Conservation (phyloP, 2,797 vertebrate genomes). For the Steatocranus sp. region DNA sequence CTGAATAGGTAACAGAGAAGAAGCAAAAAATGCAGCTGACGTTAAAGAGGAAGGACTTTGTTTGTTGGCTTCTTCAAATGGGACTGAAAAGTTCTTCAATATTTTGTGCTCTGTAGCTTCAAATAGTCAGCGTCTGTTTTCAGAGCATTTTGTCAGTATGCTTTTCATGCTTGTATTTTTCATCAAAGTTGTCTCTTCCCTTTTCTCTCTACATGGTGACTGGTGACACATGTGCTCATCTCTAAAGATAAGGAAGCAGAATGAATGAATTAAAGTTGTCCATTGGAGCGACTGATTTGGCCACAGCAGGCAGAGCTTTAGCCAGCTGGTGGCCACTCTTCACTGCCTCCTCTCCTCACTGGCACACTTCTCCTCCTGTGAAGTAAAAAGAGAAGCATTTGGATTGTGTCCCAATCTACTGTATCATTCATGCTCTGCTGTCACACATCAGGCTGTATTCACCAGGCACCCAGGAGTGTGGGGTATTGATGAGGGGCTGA, state of each 20-base stretch:
- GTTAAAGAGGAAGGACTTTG: background rate
- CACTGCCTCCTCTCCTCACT: conserved; percentile 42
- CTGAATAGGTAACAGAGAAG: conserved; percentile 3
- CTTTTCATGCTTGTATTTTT: background rate
- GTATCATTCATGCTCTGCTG: conserved; percentile 58
- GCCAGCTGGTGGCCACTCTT: conserved; percentile 62
- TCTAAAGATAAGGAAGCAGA: conserved; percentile 34
- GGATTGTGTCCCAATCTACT: conserved; percentile 46
- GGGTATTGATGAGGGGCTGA: conserved; percentile 27
- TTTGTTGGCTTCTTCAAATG: background rate
- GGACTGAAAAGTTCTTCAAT: background rate
- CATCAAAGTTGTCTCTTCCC: background rate
- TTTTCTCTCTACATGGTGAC: background rate
- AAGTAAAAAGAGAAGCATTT: conserved; percentile 37
- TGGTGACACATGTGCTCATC: conserved; percentile 27
- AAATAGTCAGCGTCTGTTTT: background rate
- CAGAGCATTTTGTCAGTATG: background rate
- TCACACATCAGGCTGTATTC: conserved; percentile 56
- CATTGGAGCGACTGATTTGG: conserved; percentile 35
- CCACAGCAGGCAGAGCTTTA: conserved; percentile 40
- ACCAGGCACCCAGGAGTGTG: conserved; percentile 5
- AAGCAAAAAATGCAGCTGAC: conserved; percentile 22
- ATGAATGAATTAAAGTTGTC: conserved; percentile 42
- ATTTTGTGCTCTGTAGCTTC: background rate
- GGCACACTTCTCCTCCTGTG: conserved; percentile 23